A percentile compares a stretch with the other conserved stretches of the same genome.
These are phyloP conservation scores for Dichetophora obliterata DNA, from an alignment of 2,888 invertebrate species.

Conservation along the genomic window DNA sequence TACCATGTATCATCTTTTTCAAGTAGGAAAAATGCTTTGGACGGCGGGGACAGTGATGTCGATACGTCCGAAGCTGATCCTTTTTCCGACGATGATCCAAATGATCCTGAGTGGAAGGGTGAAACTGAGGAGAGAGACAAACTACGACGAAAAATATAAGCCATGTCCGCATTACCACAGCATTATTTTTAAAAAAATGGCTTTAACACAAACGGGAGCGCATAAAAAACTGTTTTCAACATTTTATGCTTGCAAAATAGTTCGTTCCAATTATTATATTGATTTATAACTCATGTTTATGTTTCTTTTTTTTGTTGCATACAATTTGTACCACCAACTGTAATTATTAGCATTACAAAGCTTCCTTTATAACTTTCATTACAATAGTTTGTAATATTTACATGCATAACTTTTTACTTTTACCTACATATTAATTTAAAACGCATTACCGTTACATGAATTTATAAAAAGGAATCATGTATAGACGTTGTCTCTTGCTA, in stretches of 20 bases:
- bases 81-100: slow-evolving; percentile 85
- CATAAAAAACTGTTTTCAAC: slow-evolving; percentile 8
- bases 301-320: not conserved
- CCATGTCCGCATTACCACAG: not conserved
- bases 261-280: slow-evolving; percentile 11
- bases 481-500: slow-evolving; percentile 19
- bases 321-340: not conserved
- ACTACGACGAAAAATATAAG: slow-evolving; percentile 48
- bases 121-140: slow-evolving; percentile 51
- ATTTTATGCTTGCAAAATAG: slow-evolving; percentile 14
- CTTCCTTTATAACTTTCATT: slow-evolving; percentile 25
- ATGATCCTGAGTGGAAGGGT: slow-evolving; percentile 85
- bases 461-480: slow-evolving; percentile 1
- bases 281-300: slow-evolving; percentile 7
- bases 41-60: slow-evolving; percentile 52
- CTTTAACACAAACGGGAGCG: not conserved
- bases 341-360: slow-evolving; percentile 19
- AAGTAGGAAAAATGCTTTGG: not conserved
- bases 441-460: slow-evolving; percentile 14
- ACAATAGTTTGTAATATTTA: slow-evolving; percentile 23
- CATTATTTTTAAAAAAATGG: not conserved
- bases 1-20: slow-evolving; percentile 18
- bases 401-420: too few species aligned
- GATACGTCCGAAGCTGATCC: slow-evolving; percentile 71
- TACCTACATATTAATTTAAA: slow-evolving; percentile 6